Percentiles rank a stretch among this genome's conserved stretches.
phyloP scores from a whole-genome alignment of 2,888 invertebrate genomes.

The Orthonychiurus folsomi region DNA sequence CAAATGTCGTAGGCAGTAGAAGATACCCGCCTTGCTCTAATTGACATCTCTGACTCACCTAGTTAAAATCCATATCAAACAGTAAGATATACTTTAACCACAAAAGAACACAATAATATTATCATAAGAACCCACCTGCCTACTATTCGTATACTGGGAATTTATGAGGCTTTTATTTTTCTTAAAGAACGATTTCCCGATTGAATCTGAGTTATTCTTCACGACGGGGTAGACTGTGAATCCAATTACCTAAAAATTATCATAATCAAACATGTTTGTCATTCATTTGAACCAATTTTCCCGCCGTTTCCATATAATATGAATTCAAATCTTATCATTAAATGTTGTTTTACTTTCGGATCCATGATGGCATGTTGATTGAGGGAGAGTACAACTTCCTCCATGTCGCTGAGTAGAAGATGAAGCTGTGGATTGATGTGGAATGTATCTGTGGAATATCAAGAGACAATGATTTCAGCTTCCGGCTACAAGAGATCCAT shows the following conservation, averaged over 20 bases:
- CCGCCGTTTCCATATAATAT: background rate
- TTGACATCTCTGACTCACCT: constrained; percentile 61
- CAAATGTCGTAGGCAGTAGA: constrained; percentile 81
- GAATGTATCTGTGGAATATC: constrained; percentile 63
- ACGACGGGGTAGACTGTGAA: constrained; percentile 73
- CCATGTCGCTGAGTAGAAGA: constrained; percentile 65
- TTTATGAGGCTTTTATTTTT: constrained; percentile 77
- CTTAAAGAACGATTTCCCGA: constrained; percentile 71
- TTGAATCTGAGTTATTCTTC: constrained; percentile 62
- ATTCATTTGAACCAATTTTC: background rate
- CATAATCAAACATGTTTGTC: background rate
- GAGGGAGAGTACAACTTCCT: constrained; percentile 72
- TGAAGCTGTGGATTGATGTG: constrained; percentile 87
- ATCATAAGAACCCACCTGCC: constrained; percentile 77
- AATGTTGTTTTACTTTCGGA: too few species aligned
- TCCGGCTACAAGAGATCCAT: too few species aligned
- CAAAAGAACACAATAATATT: constrained; percentile 10
- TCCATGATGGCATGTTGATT: constrained; percentile 86
- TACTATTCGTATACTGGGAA: constrained; percentile 83
- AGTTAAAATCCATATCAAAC: constrained; percentile 17
- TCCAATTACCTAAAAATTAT: constrained; percentile 56
- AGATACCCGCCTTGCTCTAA: constrained; percentile 73
- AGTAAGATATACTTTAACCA: background rate
- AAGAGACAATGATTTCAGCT: too few species aligned
- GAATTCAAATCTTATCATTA: too few species aligned